Conservation (phyloP, 2,113 vertebrate species). For the Rhinolophus ferrumequinum region DNA sequence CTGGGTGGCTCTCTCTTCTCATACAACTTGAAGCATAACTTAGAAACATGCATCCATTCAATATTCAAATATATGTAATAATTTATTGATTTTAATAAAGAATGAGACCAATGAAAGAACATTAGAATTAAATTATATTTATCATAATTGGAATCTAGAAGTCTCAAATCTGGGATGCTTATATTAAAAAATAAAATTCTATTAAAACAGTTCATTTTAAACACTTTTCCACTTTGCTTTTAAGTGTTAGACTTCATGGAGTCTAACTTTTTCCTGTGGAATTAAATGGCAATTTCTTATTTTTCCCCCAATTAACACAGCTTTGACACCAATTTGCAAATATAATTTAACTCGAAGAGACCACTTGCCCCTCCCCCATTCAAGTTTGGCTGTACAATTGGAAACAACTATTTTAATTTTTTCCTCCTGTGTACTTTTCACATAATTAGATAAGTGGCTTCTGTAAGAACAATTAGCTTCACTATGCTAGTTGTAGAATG, state of each 20-base stretch:
- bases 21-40: neutral
- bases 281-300: conserved; percentile 23
- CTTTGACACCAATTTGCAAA: conserved; percentile 68
- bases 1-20: neutral
- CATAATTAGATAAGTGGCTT: conserved; percentile 70
- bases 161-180: neutral
- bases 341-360: neutral
- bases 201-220: neutral
- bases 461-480: conserved; percentile 73
- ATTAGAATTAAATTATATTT: neutral
- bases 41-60: neutral
- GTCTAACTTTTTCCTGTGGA: conserved; percentile 58
- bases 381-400: conserved; percentile 66
- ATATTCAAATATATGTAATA: conserved; percentile 18
- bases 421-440: conserved; percentile 69
- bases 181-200: neutral
- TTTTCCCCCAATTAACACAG: conserved; percentile 53
- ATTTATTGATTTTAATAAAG: neutral
- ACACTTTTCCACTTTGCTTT: conserved; percentile 69
- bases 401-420: conserved; percentile 67
- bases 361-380: neutral
- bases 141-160: neutral
- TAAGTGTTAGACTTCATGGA: conserved; percentile 32
- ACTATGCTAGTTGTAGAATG: neutral
- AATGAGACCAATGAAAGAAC: neutral